Evolutionary conservation across 2,113 vertebrate species (phyloP), one percentile per base, ranked within the genome.

Genomic region (Phalacrocorax aristotelis): DNA sequence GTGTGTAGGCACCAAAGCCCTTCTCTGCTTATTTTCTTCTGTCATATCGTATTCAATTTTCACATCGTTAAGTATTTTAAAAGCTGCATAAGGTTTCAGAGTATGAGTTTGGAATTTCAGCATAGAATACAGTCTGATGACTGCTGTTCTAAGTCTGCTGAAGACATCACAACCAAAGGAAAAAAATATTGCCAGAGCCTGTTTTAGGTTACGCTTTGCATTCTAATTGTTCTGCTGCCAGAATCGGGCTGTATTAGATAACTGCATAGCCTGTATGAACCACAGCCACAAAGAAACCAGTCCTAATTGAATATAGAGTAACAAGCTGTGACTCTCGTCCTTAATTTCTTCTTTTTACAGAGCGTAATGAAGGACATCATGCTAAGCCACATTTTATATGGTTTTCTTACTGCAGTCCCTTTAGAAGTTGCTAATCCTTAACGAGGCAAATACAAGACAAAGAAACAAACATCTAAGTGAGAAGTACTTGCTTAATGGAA

Each of bases 251-350:
- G 32, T 77, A 42, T 89, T 89, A 85, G 70, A 69, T 79, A 91
- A 72, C 83, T 85, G 52, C 49, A 87, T 17, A 64, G 95, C 57
- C 65, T 87, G 34, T 48, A 44, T 36, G 44, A 92, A 69, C 68
- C 32, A 34, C 19, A 89, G 46, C 40, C 55, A 89, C 80, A 71
- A 81, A 82, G 79, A 91, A 70, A 30, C 25, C 72, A 26, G 42
- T 72, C 48, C 55, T 95, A 94, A 96, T 77, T 87, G 70, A 92
- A 87, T 91, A 68, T 65, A 87, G 81, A 80, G 54, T 72, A 94
- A 77, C 83, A 96, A 95, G 74, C 87, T 93, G 87, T 95, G 90
- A 77, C 52, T 90, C 68, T 86, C 42, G 79, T 78, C 70, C 74
- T 79, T 69, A 71, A 89, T 94, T 94, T 96, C 80, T 81, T 78